Evolutionary conservation across 2,888 invertebrate species (phyloP).

Genomic region (Drosophila nigricruria): DNA sequence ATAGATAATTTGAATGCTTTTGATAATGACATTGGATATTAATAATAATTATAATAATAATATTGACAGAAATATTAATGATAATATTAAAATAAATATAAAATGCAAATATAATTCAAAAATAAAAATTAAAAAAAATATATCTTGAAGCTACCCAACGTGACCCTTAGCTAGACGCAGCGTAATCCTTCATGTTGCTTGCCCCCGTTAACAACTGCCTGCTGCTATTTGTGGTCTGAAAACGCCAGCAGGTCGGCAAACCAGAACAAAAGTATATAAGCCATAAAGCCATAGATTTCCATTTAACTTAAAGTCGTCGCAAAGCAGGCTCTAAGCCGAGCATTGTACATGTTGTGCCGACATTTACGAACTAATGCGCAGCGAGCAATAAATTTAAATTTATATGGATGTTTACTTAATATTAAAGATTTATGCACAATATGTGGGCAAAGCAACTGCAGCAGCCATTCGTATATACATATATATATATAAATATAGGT

Average conservation of each 20-base stretch:
- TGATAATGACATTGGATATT: too few relatives aligned
- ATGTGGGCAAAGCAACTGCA: constrained; percentile 53
- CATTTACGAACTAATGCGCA: constrained; percentile 61
- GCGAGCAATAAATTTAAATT: constrained; percentile 75
- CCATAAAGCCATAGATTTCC: constrained; percentile 75
- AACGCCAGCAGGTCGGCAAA: constrained; percentile 21
- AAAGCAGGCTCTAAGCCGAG: constrained; percentile 46
- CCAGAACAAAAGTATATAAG: constrained; percentile 41
- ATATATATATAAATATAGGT: constrained; percentile 43
- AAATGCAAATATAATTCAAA: neutral
- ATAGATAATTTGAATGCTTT: too few relatives aligned
- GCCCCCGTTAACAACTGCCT: constrained; percentile 5
- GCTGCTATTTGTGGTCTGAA: neutral
- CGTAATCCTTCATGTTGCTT: constrained; percentile 22
- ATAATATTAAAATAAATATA: neutral
- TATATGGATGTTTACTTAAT: constrained; percentile 75
- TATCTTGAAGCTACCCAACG: neutral
- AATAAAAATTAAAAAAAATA: neutral
- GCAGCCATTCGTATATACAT: constrained; percentile 15
- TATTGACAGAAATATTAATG: too few relatives aligned
- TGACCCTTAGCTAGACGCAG: neutral
- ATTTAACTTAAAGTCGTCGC: constrained; percentile 69
- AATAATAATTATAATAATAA: too few relatives aligned
- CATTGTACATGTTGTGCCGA: constrained; percentile 33
- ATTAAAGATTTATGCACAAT: constrained; percentile 76